phyloP scores from a whole-genome alignment of 2,113 vertebrate species.

The Emydura subglobosa region DNA sequence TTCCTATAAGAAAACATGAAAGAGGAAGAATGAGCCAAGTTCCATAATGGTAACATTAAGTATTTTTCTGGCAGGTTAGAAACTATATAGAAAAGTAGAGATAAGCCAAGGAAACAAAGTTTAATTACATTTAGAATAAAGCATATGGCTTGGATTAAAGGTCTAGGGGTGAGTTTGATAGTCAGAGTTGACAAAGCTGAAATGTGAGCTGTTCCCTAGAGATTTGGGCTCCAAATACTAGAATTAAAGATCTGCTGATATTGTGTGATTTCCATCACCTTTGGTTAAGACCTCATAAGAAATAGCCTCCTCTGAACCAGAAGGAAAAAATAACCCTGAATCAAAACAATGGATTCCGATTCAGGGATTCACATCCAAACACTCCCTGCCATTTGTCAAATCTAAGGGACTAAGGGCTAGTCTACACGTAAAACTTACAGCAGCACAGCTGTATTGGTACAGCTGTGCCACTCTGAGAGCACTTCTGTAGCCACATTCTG shows the following conservation, averaged over 20 bases:
- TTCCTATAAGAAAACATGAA: not conserved
- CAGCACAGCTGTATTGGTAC: too few relatives aligned
- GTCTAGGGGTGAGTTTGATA: not conserved
- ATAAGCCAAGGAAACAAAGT: not conserved
- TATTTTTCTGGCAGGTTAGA: rapidly evolving
- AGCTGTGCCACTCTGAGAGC: too few relatives aligned
- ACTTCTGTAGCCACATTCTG: too few relatives aligned
- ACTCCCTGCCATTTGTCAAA: not conserved
- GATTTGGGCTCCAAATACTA: not conserved
- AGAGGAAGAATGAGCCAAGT: rapidly evolving
- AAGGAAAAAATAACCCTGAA: not conserved
- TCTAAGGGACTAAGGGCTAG: too few relatives aligned
- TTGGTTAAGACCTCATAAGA: not conserved
- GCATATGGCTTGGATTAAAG: not conserved
- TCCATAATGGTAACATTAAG: rapidly evolving
- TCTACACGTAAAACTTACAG: too few relatives aligned
- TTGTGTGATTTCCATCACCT: not conserved
- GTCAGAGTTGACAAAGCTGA: not conserved
- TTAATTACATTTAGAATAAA: not conserved
- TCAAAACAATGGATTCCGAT: not conserved
- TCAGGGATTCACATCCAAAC: not conserved
- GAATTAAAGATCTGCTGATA: not conserved
- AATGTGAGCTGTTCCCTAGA: not conserved
- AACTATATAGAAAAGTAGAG: not conserved
- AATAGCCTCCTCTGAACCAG: not conserved